phyloP scores from a whole-genome alignment of 2,888 invertebrate genomes.

The Clistopyga incitator region DNA sequence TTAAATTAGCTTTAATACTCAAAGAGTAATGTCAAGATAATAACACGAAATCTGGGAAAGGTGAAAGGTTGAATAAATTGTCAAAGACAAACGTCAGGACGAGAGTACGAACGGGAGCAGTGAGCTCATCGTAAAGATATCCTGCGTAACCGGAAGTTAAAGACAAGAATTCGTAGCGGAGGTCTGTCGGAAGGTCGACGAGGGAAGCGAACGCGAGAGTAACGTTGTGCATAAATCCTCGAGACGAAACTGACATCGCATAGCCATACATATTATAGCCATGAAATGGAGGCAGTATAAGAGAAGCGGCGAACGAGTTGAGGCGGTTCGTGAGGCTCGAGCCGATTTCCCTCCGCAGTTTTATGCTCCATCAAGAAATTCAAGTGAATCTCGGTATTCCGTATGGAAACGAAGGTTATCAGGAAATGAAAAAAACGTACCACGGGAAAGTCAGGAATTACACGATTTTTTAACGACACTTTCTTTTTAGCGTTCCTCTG shows the following conservation, averaged over 20 bases:
- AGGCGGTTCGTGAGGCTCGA: conserved; percentile 11
- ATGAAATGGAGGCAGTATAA: conserved; percentile 25
- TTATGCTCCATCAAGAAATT: conserved; percentile 44
- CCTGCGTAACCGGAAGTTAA: conserved; percentile 32
- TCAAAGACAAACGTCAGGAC: neutral
- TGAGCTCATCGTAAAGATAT: conserved; percentile 4
- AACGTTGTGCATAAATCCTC: conserved; percentile 64
- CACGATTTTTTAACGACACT: neutral
- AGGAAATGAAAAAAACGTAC: conserved; percentile 23
- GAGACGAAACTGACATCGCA: conserved; percentile 55
- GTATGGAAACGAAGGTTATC: conserved; percentile 1
- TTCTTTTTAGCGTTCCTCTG: neutral
- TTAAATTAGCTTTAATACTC: too few species aligned
- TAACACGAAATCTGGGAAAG: conserved; percentile 8
- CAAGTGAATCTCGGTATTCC: conserved; percentile 4
- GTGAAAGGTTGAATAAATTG: neutral
- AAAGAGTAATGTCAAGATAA: neutral
- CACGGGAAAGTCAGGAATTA: neutral
- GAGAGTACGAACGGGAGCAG: neutral
- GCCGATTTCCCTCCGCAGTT: conserved; percentile 40
- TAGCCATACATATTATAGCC: conserved; percentile 5
- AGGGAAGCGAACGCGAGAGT: conserved; percentile 15
- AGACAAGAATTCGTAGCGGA: conserved; percentile 31
- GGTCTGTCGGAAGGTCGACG: conserved; percentile 49
- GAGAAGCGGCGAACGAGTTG: neutral